Base-by-base conservation (phyloP, 1,140 invertebrate species). In the Heliconius hewitsoni region DNA sequence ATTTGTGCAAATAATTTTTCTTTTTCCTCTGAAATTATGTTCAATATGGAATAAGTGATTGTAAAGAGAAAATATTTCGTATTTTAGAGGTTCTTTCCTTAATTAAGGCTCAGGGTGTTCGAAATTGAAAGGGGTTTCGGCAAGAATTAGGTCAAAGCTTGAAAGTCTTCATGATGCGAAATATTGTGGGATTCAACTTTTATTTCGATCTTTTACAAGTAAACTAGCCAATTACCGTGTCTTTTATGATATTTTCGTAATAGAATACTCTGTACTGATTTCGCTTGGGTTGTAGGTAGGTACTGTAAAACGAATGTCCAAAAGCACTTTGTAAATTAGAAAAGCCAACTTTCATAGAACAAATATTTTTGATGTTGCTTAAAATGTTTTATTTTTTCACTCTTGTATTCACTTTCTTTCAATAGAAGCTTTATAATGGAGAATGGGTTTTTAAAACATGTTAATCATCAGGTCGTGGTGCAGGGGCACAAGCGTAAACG, bases 21-120 rank as follows among this genome's bases (percentile, higher is more conserved):
- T 76, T 39, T 71, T 71, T 5, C 55, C 77, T 82, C 77, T 39
- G 71, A 76, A 81, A 78, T 81, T 77, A 66, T 74, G 73, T 16
- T 77, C 71, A 73, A 80, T 77, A 66, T 50, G 55, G 27, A 77
- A 72, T 78, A 57, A 75, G 23, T 71, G 72, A 77, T 70, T 81
- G 77, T 77, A 74, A 75, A 78, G 66, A 73, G 66, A 77, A 81
- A 74, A 66, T 71, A 81, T 79, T 79, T 42, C 73, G 77, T 81
- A 77, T 77, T 81, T 83, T 75, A 81, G 79, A 81, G 77, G 76
- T 71, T 83, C 46, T 73, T 81, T 83, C 55, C 72, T 46, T 82
- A 84, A 82, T 82, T 78, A 86, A 80, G 81, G 79, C 76, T 79
- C 74, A 82, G 80, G 78, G 82, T 81, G 75, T 82, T 79, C 72